Evolutionary conservation across 2,888 invertebrate species (phyloP).

Genomic region (Mallateleia sp.): DNA sequence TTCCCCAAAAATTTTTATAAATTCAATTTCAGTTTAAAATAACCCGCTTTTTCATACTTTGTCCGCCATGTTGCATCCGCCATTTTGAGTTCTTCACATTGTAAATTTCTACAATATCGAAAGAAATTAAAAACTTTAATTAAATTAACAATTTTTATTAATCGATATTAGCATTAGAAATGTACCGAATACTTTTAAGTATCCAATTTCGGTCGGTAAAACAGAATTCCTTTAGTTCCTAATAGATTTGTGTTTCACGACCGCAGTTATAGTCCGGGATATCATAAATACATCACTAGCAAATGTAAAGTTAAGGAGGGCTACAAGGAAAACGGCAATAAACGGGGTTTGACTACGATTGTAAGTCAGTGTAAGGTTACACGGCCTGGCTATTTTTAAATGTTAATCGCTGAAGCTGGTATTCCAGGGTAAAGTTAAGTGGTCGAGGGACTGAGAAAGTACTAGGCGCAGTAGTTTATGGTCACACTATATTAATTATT

Average conservation of each 20-base stretch:
- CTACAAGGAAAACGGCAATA: conserved; percentile 28
- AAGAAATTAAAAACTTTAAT: too few species aligned
- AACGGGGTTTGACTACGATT: conserved; percentile 38
- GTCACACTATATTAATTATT: conserved; percentile 59
- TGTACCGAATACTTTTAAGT: too few species aligned
- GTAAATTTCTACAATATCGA: too few species aligned
- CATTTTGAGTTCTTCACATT: too few species aligned
- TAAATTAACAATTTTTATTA: too few species aligned
- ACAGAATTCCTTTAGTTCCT: conserved; percentile 7
- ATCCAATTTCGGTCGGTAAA: conserved; percentile 30
- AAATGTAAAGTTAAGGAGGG: conserved; percentile 52
- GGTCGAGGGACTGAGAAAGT: conserved; percentile 2
- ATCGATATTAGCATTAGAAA: too few species aligned
- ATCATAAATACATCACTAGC: conserved; percentile 52
- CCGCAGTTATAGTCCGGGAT: not conserved
- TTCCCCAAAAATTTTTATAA: too few species aligned
- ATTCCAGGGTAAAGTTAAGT: conserved; percentile 33
- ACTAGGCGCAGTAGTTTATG: conserved; percentile 26
- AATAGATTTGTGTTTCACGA: conserved; percentile 24
- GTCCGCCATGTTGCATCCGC: too few species aligned
- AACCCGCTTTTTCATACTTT: too few species aligned
- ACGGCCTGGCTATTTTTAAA: conserved; percentile 46
- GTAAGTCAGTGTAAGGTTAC: conserved; percentile 37
- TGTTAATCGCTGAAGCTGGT: conserved; percentile 33
- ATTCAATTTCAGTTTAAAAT: too few species aligned